These are phyloP conservation scores for Larimichthys polyactis DNA, from an alignment of 2,113 vertebrate species.

Conservation along the genomic window DNA sequence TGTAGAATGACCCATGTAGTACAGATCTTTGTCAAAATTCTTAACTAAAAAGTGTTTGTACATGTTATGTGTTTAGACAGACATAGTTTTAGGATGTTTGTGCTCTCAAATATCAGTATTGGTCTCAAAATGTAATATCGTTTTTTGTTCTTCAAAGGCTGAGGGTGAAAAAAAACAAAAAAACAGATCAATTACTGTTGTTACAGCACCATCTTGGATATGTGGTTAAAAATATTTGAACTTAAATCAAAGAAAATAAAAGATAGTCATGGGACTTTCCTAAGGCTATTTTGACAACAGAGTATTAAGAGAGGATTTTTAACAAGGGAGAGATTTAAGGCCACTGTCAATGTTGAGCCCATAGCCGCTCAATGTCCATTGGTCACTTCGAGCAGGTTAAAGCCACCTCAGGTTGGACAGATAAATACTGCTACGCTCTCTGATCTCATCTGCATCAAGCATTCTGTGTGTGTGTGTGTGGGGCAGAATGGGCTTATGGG, in stretches of 20 bases:
- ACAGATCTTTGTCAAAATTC: background rate
- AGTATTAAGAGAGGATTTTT: background rate
- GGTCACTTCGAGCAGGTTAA: slow-evolving; percentile 6
- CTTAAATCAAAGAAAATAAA: background rate
- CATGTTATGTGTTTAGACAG: background rate
- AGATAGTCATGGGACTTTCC: background rate
- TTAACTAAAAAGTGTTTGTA: background rate
- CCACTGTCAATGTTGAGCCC: background rate
- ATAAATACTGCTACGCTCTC: slow-evolving; percentile 15
- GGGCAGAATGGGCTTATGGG: slow-evolving; percentile 46
- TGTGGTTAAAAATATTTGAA: background rate
- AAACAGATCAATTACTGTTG: background rate
- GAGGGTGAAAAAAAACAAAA: background rate
- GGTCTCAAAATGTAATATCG: background rate
- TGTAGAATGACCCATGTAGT: background rate
- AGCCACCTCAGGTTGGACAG: background rate
- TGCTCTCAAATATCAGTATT: background rate
- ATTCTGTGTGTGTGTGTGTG: slow-evolving; percentile 17
- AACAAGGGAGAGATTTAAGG: background rate
- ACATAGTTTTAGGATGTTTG: too few species aligned
- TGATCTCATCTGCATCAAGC: slow-evolving; percentile 33
- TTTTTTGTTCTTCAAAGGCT: too few species aligned
- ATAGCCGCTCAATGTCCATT: background rate
- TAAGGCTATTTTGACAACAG: background rate
- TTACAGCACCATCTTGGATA: background rate